Percentiles rank a stretch among this genome's conserved stretches.
Conservation (phyloP, 2,888 invertebrate genomes). For the Podotricha telesiphe region DNA sequence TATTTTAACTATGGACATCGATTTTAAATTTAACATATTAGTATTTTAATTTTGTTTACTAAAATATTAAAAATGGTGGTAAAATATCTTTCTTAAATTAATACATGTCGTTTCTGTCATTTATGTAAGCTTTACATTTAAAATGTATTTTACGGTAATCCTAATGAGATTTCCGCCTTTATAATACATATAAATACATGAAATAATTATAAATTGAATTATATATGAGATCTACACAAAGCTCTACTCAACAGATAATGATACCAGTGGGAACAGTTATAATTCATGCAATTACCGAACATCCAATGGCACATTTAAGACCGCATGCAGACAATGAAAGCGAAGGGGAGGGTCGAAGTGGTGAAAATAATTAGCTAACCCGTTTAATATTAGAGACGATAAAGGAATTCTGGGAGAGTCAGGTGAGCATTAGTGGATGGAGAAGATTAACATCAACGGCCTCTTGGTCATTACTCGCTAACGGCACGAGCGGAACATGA, state of each 20-base stretch:
- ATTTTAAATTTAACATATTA: not conserved
- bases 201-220: slow-evolving; percentile 12
- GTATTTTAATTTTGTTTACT: slow-evolving; percentile 2
- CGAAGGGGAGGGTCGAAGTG: slow-evolving; percentile 53
- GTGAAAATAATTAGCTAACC: slow-evolving; percentile 50
- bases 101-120: not conserved
- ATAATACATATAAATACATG: not conserved
- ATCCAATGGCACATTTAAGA: slow-evolving; percentile 48
- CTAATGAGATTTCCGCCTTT: not conserved
- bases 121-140: not conserved
- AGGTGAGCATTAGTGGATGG: slow-evolving; percentile 56
- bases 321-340: slow-evolving; percentile 52
- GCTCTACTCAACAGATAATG: slow-evolving; percentile 45
- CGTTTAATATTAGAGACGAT: slow-evolving; percentile 50
- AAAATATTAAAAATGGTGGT: too few relatives aligned
- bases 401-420: slow-evolving; percentile 58
- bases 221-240: slow-evolving; percentile 39
- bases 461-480: slow-evolving; percentile 61
- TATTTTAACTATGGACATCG: slow-evolving; percentile 4
- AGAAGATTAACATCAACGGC: slow-evolving; percentile 63
- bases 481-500: slow-evolving; percentile 61
- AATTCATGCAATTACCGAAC: slow-evolving; percentile 49
- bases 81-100: not conserved
- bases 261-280: slow-evolving; percentile 43
- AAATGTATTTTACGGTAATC: not conserved